Percentiles rank a stretch among this genome's conserved stretches.
Evolutionary conservation across 2,113 vertebrate species (phyloP).

Genomic region (Martes martes): DNA sequence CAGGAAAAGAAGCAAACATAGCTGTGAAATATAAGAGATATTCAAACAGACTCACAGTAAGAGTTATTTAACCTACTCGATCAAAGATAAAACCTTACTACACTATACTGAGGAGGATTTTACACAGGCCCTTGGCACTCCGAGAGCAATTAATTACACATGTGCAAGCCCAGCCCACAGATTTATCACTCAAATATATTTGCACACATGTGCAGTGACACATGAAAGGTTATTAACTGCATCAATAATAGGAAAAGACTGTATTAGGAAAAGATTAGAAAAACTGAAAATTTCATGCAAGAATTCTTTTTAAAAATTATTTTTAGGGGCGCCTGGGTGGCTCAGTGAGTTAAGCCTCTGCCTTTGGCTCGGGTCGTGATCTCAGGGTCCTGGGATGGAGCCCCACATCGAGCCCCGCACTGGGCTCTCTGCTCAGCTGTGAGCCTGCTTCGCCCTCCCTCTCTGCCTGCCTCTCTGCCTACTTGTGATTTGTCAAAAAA

Average conservation of each 20-base stretch:
- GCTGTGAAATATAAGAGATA: neutral
- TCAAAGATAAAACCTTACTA: neutral
- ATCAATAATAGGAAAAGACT: neutral
- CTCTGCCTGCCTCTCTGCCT: no score
- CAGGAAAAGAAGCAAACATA: neutral
- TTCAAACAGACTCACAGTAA: neutral
- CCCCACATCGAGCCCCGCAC: no score
- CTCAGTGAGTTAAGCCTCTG: no score
- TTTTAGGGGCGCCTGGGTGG: neutral
- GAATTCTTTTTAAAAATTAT: neutral
- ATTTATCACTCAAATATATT: neutral
- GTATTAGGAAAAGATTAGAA: neutral
- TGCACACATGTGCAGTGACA: neutral
- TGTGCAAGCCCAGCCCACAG: neutral
- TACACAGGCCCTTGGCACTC: neutral
- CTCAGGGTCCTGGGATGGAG: no score
- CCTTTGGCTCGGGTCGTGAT: no score
- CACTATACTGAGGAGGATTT: neutral
- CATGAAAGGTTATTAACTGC: neutral
- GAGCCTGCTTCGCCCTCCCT: no score
- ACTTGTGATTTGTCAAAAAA: no score
- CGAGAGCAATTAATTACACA: neutral
- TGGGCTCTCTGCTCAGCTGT: no score
- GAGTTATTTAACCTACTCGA: neutral
- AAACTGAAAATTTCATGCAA: neutral